Base-by-base conservation (phyloP, 2,797 vertebrate species). In the Microctenopoma lineatum region DNA sequence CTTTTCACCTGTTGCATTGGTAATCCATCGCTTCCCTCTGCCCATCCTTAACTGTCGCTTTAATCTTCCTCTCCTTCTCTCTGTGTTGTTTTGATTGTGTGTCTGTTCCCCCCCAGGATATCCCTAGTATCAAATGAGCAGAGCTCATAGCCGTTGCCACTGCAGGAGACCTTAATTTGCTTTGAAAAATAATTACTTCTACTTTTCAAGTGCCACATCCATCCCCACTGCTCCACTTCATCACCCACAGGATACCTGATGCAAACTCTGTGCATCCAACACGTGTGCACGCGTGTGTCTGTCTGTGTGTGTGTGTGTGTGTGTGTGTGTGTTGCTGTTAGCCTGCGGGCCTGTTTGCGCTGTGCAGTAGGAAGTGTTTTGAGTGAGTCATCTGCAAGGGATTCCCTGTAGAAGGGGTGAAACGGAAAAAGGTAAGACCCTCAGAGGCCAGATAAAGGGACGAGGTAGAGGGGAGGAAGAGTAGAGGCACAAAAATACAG, bases 311-410 rank as follows among this genome's bases (percentile, higher is more conserved):
- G 57, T 69, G 41, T 39, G 21, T 79, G 79, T 65, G 72, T 50
- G 65, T 53, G 44, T 66, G 32, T 71, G 21, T 21, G 21, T 62
- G 58, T 54, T 38, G 70, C 83, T 65, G 71, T 65, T 81, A 83
- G 90, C 93, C 91, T 67, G 73, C 42, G 38, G 93, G 88, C 84
- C 88, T 94, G 91, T 93, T 92, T 93, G 88, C 84, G 67, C 65
- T 92, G 82, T 87, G 87, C 75, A 73, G 83, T 87, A 89, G 90
- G 91, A 93, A 92, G 91, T 92, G 87, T 92, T 92, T 91, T 91
- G 86, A 89, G 90, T 95, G 94, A 96, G 91, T 96, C 94, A 95
- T 93, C 81, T 81, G 29, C 77, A 58, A 96, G 94, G 94, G 94
- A 95, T 94, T 96, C 95, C 95, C 95, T 93, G 86, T 90, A 94